Base-by-base conservation (phyloP, 2,797 vertebrate species). In the Rhinoraja longicauda region DNA sequence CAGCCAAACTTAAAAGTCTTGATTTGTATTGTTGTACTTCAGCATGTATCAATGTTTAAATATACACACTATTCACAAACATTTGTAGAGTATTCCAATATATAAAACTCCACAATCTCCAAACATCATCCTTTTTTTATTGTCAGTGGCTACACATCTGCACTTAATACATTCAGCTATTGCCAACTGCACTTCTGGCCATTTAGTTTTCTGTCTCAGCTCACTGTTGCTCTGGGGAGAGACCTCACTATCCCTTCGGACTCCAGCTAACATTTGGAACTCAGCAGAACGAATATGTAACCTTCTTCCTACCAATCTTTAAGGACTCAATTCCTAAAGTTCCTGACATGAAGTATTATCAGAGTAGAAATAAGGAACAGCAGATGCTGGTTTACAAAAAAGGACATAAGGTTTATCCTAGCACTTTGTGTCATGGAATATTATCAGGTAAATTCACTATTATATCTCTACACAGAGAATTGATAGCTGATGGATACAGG, bases 401-500 rank as follows among this genome's bases (percentile, higher is more conserved):
- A 53, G 4, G 45, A 53, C 4, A 53, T 53, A 0, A 53, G 53
- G 45, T 53, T 53, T 53, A 53, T 45, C 45, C 45, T 53, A 53
- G 45, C 45, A 53, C 45, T 53, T 53, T 53, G 45, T 53, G 4
- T 53, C 45, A 53, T 59, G 32, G 62, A 36, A 36, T n/a, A 88
- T 67, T 67, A 67, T 88, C 84, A 88, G n/a, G 84, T 88, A n/a
- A 7, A 67, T n/a, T 36, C 19, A 19, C 62, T 19, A 67, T 88
- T 88, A 36, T 67, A 67, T 36, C 62, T 36, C 84, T 62, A 67
- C n/a, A 67, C 36, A 62, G 62, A 88, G 62, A 67, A 67, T 36
- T 88, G n/a, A 64, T 29, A 88, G 84, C n/a, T 67, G 84, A 88
- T 86, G 82, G 12, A 86, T 36, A 88, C 84, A 67, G 62, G 84